Evolutionary conservation across 2,797 vertebrate genomes (phyloP).

Genomic region (Argya squamiceps): DNA sequence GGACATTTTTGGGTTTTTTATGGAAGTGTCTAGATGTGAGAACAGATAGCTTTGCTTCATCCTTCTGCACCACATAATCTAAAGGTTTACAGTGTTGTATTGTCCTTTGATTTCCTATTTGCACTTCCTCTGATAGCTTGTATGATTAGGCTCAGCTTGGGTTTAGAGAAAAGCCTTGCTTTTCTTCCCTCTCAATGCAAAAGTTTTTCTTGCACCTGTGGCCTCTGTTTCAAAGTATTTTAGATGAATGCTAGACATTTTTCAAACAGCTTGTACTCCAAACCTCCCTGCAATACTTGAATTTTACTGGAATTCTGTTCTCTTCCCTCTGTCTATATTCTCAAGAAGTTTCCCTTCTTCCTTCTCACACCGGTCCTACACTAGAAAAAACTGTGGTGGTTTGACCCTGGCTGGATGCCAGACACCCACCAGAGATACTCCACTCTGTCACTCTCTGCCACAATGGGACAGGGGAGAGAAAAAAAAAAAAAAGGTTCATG

Average conservation of each 20-base stretch:
- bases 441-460: background rate
- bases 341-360: background rate
- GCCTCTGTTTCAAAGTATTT: background rate
- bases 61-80: background rate
- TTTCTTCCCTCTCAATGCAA: background rate
- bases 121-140: background rate
- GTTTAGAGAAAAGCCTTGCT: background rate
- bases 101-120: background rate
- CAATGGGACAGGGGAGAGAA: background rate
- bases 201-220: background rate
- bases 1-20: background rate
- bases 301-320: background rate
- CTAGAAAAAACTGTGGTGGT: background rate
- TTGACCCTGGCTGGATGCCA: background rate
- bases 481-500: background rate
- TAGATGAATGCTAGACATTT: background rate
- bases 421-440: background rate
- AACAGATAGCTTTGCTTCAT: background rate
- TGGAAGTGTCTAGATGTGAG: background rate
- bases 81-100: background rate
- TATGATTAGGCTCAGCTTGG: background rate
- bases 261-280: background rate
- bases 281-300: background rate
- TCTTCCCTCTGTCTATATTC: background rate
- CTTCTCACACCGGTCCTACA: background rate